Percentiles rank a stretch among this genome's conserved stretches.
phyloP scores from a whole-genome alignment of 2,797 vertebrate genomes.

The Astyanax mexicanus region DNA sequence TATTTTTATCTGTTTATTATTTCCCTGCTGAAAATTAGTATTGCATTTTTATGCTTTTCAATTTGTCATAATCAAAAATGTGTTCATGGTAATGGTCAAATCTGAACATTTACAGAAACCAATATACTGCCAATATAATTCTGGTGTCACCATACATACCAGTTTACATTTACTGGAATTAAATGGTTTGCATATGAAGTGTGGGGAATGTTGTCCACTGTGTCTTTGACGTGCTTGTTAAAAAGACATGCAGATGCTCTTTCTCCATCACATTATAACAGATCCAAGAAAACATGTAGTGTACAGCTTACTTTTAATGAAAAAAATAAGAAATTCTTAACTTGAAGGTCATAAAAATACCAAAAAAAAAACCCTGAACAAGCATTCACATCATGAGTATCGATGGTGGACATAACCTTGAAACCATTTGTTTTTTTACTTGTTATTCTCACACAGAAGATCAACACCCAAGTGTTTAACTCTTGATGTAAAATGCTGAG shows the following conservation, averaged over 20 bases:
- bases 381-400: no score
- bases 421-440: background rate
- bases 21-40: no score
- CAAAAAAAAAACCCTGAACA: background rate
- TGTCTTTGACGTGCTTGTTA: no score
- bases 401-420: slow-evolving; percentile 11
- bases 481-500: background rate
- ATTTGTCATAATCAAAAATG: no score
- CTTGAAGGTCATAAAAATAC: background rate
- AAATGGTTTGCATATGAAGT: no score
- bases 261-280: background rate
- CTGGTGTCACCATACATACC: no score
- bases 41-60: no score
- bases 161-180: no score
- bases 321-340: background rate
- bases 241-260: background rate
- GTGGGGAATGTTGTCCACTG: background rate
- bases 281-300: background rate
- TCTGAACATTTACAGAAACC: no score
- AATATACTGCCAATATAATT: no score
- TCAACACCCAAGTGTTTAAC: slow-evolving; percentile 5
- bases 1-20: no score
- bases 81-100: no score
- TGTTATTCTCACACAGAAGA: background rate
- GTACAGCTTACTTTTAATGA: background rate